These are phyloP conservation scores for Chlorodrepanis virens DNA, from an alignment of 2,113 vertebrate genomes.

Conservation along the genomic window DNA sequence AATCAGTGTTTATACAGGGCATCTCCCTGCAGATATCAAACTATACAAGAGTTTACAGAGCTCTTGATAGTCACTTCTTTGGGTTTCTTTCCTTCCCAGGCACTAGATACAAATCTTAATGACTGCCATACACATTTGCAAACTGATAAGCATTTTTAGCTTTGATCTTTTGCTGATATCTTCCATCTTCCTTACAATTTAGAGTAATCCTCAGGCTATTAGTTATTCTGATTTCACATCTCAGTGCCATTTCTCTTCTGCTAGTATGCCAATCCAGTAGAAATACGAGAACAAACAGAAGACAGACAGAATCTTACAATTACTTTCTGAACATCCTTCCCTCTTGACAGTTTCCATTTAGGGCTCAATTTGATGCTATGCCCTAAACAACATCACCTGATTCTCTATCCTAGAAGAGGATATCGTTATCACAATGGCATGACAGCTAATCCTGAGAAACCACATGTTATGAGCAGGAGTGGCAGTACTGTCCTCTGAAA, in stretches of 20 bases:
- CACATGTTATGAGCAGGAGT: neutral
- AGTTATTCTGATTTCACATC: neutral
- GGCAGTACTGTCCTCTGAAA: neutral
- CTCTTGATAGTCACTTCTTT: neutral
- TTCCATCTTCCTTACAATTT: neutral
- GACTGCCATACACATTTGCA: neutral
- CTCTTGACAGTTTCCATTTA: neutral
- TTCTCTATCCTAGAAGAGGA: neutral
- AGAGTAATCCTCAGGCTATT: neutral
- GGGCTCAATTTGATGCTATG: neutral
- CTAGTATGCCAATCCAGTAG: neutral
- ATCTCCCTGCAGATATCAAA: neutral
- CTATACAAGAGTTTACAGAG: neutral
- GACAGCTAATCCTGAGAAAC: neutral
- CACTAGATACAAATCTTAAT: neutral
- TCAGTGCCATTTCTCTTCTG: neutral
- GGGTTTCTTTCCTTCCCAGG: neutral
- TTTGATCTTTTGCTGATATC: neutral
- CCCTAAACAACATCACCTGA: neutral
- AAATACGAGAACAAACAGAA: rapidly evolving
- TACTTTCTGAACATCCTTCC: neutral
- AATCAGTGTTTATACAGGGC: neutral
- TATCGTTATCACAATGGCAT: neutral
- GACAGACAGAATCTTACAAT: neutral
- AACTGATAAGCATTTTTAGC: neutral